Conservation (phyloP, 92 coral and sea anemone species). For the Zoanthus sansibaricus region DNA sequence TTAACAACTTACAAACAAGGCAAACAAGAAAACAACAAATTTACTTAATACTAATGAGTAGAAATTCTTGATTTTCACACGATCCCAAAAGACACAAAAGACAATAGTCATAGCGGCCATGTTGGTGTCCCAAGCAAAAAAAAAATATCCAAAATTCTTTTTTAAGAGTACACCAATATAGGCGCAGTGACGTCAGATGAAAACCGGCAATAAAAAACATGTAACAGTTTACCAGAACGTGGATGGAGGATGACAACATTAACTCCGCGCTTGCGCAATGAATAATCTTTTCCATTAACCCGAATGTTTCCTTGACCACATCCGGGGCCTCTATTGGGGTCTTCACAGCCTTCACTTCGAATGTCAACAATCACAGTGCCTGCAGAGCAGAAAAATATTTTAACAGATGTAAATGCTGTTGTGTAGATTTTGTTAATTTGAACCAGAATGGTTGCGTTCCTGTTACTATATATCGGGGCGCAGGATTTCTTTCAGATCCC, state of each 20-base stretch:
- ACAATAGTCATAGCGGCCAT: too few relatives aligned
- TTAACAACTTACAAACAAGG: too few relatives aligned
- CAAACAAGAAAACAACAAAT: too few relatives aligned
- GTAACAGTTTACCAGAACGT: neutral
- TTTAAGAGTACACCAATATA: neutral
- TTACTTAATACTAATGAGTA: too few relatives aligned
- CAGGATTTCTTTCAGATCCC: too few relatives aligned
- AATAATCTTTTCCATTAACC: constrained; percentile 23
- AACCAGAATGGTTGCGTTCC: neutral
- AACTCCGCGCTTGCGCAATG: constrained; percentile 30
- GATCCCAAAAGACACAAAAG: too few relatives aligned
- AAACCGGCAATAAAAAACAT: neutral
- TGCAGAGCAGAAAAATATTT: neutral
- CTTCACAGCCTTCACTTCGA: constrained; percentile 49
- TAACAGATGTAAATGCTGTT: neutral
- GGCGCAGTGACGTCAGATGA: neutral
- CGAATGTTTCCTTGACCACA: constrained; percentile 47
- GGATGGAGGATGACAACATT: constrained; percentile 19
- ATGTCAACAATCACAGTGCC: constrained; percentile 35
- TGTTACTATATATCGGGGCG: neutral
- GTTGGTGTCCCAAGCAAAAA: too few relatives aligned
- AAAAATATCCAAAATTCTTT: too few relatives aligned
- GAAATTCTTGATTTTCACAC: too few relatives aligned
- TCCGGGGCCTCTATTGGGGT: constrained; percentile 14
- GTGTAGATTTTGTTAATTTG: neutral